Conservation (phyloP, 2,113 vertebrate species). For the Protobothrops mucrosquamatus region DNA sequence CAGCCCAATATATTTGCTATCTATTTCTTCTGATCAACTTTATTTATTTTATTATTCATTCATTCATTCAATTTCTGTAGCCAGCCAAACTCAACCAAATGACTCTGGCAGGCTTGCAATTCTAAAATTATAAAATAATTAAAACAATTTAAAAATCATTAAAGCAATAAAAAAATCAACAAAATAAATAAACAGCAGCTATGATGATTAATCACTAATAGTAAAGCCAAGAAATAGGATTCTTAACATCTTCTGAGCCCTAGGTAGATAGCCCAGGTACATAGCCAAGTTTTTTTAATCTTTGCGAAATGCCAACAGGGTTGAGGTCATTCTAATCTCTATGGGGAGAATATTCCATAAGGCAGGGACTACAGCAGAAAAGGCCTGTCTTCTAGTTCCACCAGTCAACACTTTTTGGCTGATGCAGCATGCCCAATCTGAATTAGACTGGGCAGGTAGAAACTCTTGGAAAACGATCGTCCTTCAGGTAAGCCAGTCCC, state of each 20-base stretch:
- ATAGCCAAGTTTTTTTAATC: neutral
- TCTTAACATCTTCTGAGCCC: neutral
- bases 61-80: neutral
- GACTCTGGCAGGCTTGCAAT: neutral
- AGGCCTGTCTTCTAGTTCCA: neutral
- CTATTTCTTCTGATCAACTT: neutral
- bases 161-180: neutral
- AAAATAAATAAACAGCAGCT: neutral
- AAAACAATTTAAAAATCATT: neutral
- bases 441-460: neutral
- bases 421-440: neutral
- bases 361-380: neutral
- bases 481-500: neutral
- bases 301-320: neutral
- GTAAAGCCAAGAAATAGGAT: neutral
- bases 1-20: neutral
- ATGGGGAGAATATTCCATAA: neutral
- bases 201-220: neutral
- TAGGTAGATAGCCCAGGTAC: neutral
- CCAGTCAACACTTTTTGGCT: neutral
- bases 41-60: neutral
- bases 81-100: neutral
- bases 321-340: neutral
- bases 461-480: neutral
- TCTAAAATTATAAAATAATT: neutral